Percentiles rank a stretch among this genome's conserved stretches.
Conservation (phyloP, 2,113 vertebrate genomes). For the Psilopsiagon aymara region DNA sequence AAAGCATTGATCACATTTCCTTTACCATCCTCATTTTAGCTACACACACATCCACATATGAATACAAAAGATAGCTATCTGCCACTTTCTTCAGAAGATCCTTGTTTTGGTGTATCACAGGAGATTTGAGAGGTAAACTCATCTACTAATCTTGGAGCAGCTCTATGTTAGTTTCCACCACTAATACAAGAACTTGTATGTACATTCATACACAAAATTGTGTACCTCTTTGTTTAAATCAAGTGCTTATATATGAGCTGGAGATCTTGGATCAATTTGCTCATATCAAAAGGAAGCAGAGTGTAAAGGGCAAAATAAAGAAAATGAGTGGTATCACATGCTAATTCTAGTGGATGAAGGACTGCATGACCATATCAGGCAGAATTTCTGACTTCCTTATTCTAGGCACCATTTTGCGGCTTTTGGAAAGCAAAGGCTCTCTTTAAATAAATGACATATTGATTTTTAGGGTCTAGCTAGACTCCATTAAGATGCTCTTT, state of each 20-base stretch:
- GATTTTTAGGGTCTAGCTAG: conserved; percentile 21
- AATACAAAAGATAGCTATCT: background rate
- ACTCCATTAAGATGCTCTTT: conserved; percentile 13
- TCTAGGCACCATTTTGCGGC: background rate
- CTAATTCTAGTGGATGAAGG: background rate
- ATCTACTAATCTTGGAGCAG: background rate
- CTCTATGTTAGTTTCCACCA: background rate
- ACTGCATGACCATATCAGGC: background rate
- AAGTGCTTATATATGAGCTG: background rate
- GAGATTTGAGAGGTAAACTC: background rate
- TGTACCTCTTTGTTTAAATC: background rate
- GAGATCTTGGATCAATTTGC: background rate
- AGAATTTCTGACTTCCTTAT: background rate
- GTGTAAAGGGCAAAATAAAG: background rate
- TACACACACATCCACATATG: background rate
- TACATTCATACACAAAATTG: background rate
- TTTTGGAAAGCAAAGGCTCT: background rate
- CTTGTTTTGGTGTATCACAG: background rate
- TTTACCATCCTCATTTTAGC: background rate
- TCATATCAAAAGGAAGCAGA: background rate
- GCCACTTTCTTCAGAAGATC: no score
- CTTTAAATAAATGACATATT: conserved; percentile 14
- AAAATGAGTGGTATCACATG: rapidly evolving
- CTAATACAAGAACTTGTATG: background rate
- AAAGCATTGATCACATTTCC: background rate